A percentile compares a stretch with the other conserved stretches of the same genome.
Evolutionary conservation across 2,797 vertebrate genomes (phyloP).

Genomic region (Anableps anableps): DNA sequence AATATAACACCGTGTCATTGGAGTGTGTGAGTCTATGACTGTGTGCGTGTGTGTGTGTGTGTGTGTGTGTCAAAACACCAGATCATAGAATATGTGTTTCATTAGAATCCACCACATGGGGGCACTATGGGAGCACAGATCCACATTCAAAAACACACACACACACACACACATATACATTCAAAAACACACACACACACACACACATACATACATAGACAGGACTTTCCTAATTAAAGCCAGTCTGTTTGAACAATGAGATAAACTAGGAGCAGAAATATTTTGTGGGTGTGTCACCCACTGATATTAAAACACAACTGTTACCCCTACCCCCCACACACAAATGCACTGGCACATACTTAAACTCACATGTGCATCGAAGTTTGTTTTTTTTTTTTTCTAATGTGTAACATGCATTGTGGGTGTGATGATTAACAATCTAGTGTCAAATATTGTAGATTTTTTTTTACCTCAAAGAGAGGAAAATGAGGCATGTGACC

Average conservation of each 20-base stretch:
- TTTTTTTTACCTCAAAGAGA: conserved; percentile 23
- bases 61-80: conserved; percentile 44
- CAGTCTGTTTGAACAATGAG: conserved; percentile 74
- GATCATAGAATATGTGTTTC: conserved; percentile 30
- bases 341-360: not conserved
- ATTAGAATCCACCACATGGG: conserved; percentile 61
- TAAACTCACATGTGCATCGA: not conserved
- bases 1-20: conserved; percentile 81
- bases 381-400: conserved; percentile 5
- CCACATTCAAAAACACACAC: conserved; percentile 18
- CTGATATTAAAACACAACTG: conserved; percentile 48
- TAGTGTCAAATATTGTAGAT: conserved; percentile 46
- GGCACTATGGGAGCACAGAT: conserved; percentile 68
- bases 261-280: conserved; percentile 70
- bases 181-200: conserved; percentile 3
- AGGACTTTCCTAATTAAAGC: conserved; percentile 77
- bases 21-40: conserved; percentile 61
- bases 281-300: conserved; percentile 59
- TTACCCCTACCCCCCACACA: conserved; percentile 11
- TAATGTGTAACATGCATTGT: conserved; percentile 36
- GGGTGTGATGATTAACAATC: conserved; percentile 41
- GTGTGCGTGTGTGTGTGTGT: conserved; percentile 42
- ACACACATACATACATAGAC: conserved; percentile 29
- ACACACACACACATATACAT: conserved; percentile 16
- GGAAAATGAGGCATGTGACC: conserved; percentile 23